phyloP scores from a whole-genome alignment of 2,888 invertebrate genomes.

The Agonopterix heracliana region DNA sequence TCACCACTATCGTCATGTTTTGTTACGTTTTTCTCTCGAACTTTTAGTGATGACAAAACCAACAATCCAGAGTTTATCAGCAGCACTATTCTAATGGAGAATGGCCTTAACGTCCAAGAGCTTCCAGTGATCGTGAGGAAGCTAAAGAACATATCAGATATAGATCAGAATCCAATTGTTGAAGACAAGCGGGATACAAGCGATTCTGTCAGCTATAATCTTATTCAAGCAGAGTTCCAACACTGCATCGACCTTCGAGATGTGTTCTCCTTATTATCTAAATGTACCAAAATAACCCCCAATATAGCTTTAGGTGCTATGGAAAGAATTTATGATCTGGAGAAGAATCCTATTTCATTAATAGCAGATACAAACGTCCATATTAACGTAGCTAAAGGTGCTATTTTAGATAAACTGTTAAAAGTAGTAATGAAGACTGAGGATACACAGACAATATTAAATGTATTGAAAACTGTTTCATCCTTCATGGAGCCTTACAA shows the following conservation, averaged over 20 bases:
- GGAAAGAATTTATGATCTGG: conserved; percentile 63
- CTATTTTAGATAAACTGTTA: conserved; percentile 62
- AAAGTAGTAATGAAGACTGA: conserved; percentile 63
- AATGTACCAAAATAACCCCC: conserved; percentile 68
- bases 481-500: conserved; percentile 58
- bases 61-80: conserved; percentile 47
- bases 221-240: conserved; percentile 65
- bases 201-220: conserved; percentile 48
- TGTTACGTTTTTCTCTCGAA: conserved; percentile 24
- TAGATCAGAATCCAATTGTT: conserved; percentile 28
- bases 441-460: conserved; percentile 64
- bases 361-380: conserved; percentile 35
- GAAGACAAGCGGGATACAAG: conserved; percentile 24
- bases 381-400: conserved; percentile 57
- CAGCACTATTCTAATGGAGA: conserved; percentile 78
- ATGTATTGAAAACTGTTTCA: conserved; percentile 55
- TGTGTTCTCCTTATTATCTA: conserved; percentile 61
- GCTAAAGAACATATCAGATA: conserved; percentile 53
- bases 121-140: conserved; percentile 79
- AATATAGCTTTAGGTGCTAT: conserved; percentile 69
- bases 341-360: conserved; percentile 40
- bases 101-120: conserved; percentile 81
- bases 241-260: conserved; percentile 60
- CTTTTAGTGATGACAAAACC: conserved; percentile 46
- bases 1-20: conserved; percentile 20